Evolutionary conservation across 2,113 vertebrate species (phyloP), one percentile per base, ranked within the genome.

Genomic region (Boulengeromyrus knoepffleri): DNA sequence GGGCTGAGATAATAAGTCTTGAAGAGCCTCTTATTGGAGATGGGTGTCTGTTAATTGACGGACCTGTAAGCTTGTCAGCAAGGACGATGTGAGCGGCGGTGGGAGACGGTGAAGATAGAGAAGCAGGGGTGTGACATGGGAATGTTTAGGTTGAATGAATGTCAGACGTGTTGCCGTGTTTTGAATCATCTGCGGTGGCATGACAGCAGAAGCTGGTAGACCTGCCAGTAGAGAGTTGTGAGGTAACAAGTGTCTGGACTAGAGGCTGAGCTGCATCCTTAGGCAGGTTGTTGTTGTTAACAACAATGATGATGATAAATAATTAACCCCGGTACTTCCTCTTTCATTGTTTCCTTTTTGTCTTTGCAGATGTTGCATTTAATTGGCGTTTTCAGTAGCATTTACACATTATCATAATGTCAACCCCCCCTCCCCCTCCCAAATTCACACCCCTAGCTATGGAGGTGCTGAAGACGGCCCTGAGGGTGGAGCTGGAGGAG

Each of bases 391-490:
- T 85, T n/a, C n/a, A n/a, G 47, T 15, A 46, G 85, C 47, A 42
- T 86, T 13, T 52, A 17, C n/a, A 3, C 85, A 27, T 50, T 2
- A 46, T 42, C 39, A 12, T 24, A 10, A 46, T 62, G 24, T 15
- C 50, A 10, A 27, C 46, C 58, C 21, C n/a, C 58, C 39, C 27
- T n/a, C 87, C 88, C 19, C 49, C 0, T 19, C 19, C 9, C 49
- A 46, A 3, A 0, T 3, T 85, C 39, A 46, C 31, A 89, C 10
- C 19, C 13, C 19, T 91, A 98, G 98, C 96, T 74, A 97, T 99
- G 0, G 97, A 98, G 92, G 97, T 96, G n/a, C 94, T 99, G 93
- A 97, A 96, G 93, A 97, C 96, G 89, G 95, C 97, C 53, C 97
- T 99, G 91, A 95, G 95, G 17, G 97, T 97, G 86, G 97, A 98